Evolutionary conservation across 2,113 vertebrate genomes (phyloP).

Genomic region (Formicarius rufipectus): DNA sequence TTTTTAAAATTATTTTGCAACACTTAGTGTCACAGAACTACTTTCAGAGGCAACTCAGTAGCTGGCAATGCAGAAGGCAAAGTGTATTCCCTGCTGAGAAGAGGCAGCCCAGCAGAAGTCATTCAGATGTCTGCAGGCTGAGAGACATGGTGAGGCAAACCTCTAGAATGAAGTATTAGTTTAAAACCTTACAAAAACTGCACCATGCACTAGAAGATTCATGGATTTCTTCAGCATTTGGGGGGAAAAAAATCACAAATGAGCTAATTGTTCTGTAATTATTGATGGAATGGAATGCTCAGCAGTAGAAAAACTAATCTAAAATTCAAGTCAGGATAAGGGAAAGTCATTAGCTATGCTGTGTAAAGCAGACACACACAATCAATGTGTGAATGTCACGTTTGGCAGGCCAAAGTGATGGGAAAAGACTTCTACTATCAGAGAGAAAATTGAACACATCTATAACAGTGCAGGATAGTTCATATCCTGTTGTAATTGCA

Average conservation of each 20-base stretch:
- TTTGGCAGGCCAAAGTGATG: slow-evolving; percentile 65
- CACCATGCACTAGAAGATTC: neutral
- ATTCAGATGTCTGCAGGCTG: neutral
- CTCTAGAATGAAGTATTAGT: neutral
- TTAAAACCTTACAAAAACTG: neutral
- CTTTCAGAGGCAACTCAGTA: neutral
- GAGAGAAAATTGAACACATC: slow-evolving; percentile 64
- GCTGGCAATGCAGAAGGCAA: neutral
- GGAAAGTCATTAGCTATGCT: slow-evolving; percentile 61
- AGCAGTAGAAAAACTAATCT: slow-evolving; percentile 34
- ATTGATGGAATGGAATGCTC: slow-evolving; percentile 23
- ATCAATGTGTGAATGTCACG: slow-evolving; percentile 62
- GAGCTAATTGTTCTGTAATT: slow-evolving; percentile 50
- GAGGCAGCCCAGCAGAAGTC: neutral
- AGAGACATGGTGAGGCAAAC: neutral
- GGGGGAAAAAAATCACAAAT: neutral
- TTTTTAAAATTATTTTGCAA: neutral
- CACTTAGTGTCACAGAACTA: neutral
- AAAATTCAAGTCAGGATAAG: slow-evolving; percentile 55
- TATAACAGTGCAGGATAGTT: slow-evolving; percentile 55
- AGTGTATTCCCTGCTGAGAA: neutral
- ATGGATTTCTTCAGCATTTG: neutral
- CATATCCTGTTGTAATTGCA: slow-evolving; percentile 58
- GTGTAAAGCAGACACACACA: slow-evolving; percentile 55
- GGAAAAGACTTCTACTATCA: slow-evolving; percentile 57